Conservation (phyloP, 2,113 vertebrate species). For the Montifringilla adamsi region DNA sequence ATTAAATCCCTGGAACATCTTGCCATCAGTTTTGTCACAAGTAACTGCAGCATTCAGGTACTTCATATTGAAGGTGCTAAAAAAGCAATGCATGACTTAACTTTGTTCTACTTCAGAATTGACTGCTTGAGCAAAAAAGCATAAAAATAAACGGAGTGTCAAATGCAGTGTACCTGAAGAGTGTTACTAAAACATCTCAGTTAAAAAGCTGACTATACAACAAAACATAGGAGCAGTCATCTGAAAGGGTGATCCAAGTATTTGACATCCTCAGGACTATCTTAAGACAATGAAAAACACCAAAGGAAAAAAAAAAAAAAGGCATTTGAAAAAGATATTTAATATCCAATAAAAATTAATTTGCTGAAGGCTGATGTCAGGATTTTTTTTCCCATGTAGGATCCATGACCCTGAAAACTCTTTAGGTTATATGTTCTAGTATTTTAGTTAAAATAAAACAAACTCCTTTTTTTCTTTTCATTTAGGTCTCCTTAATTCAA, state of each 20-base stretch:
- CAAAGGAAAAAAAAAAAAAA: neutral
- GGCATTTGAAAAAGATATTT: neutral
- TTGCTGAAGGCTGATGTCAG: neutral
- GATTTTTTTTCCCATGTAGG: neutral
- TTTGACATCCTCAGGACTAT: neutral
- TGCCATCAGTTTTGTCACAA: neutral
- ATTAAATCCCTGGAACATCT: neutral
- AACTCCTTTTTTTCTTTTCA: neutral
- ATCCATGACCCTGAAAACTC: neutral
- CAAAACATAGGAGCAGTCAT: neutral
- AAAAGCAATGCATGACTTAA: neutral
- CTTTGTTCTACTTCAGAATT: neutral
- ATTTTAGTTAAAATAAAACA: neutral
- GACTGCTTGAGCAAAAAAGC: neutral
- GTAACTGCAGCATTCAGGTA: neutral
- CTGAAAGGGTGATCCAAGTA: neutral
- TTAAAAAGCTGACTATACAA: neutral
- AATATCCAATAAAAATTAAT: neutral
- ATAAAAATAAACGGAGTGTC: neutral
- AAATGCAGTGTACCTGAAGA: neutral
- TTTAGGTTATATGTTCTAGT: neutral
- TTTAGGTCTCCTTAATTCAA: neutral
- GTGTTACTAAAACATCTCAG: neutral
- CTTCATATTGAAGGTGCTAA: neutral
- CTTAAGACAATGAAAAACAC: neutral